Evolutionary conservation across 2,797 vertebrate species (phyloP).

Genomic region (Ceryle rudis): DNA sequence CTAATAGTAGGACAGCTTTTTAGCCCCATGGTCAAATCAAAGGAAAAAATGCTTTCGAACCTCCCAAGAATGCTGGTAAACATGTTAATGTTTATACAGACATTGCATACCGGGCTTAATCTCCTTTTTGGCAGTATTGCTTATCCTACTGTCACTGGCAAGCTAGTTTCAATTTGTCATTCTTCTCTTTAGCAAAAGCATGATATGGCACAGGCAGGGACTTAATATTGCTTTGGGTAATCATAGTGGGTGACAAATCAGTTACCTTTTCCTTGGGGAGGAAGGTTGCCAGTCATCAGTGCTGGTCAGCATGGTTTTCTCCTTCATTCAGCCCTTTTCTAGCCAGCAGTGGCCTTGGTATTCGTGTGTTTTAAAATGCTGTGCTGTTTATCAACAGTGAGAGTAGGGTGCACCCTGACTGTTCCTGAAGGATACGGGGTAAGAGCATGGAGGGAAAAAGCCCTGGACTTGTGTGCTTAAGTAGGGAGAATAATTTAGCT

Average conservation of each 20-base stretch:
- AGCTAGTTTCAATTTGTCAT: neutral
- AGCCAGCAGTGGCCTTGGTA: neutral
- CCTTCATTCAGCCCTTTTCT: neutral
- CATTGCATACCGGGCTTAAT: neutral
- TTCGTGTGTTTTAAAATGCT: neutral
- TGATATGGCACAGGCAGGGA: neutral
- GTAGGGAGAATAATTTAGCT: neutral
- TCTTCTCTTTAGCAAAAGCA: neutral
- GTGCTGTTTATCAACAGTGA: neutral
- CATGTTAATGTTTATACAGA: neutral
- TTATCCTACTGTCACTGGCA: neutral
- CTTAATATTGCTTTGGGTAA: neutral
- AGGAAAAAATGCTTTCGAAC: neutral
- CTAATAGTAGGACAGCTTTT: slow-evolving; percentile 27
- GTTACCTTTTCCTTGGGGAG: neutral
- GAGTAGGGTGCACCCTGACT: neutral
- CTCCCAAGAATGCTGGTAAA: neutral
- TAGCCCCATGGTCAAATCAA: slow-evolving; percentile 29
- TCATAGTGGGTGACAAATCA: neutral
- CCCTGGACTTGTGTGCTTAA: neutral
- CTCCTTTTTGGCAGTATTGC: neutral
- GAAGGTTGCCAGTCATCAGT: neutral
- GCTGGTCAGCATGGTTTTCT: neutral
- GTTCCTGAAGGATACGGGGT: accelerated
- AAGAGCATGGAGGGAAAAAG: neutral